These are phyloP conservation scores for Crax fasciolata DNA, from an alignment of 2,797 vertebrate species.

Conservation along the genomic window DNA sequence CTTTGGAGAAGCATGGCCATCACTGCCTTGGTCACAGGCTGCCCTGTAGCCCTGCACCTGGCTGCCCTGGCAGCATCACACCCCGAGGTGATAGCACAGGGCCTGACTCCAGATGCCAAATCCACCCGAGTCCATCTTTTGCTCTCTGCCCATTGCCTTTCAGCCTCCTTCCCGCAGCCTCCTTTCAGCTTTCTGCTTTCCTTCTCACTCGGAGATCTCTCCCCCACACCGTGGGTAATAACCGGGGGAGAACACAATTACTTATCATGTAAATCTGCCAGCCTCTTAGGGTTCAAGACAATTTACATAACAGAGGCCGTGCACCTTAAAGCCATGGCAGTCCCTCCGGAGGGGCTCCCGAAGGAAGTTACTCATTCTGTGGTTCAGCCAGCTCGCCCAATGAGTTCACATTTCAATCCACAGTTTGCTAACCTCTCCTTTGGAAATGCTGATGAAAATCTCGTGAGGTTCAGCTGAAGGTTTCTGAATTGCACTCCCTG, in stretches of 20 bases:
- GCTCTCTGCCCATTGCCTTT: not conserved
- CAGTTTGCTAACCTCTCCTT: conserved; percentile 29
- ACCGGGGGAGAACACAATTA: conserved; percentile 39
- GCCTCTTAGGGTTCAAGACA: conserved; percentile 37
- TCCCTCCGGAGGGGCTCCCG: conserved; percentile 2
- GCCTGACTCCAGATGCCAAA: not conserved
- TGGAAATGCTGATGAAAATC: conserved; percentile 45
- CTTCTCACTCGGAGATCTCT: not conserved
- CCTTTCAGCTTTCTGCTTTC: not conserved
- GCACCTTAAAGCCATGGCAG: not conserved
- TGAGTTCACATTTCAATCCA: conserved; percentile 44
- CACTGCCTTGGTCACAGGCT: not conserved
- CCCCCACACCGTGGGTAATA: not conserved
- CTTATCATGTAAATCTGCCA: conserved; percentile 59
- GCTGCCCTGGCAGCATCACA: not conserved
- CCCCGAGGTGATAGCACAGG: not conserved
- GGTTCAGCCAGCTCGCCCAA: conserved; percentile 30
- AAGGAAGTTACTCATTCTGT: conserved; percentile 62
- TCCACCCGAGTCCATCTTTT: not conserved
- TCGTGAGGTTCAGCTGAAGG: not conserved
- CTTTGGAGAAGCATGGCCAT: not conserved
- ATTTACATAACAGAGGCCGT: conserved; percentile 46
- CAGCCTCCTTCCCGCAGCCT: not conserved
- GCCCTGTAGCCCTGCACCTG: not conserved
- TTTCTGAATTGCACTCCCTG: conserved; percentile 1